Evolutionary conservation across 2,797 vertebrate genomes (phyloP).

Genomic region (Phoebastria nigripes): DNA sequence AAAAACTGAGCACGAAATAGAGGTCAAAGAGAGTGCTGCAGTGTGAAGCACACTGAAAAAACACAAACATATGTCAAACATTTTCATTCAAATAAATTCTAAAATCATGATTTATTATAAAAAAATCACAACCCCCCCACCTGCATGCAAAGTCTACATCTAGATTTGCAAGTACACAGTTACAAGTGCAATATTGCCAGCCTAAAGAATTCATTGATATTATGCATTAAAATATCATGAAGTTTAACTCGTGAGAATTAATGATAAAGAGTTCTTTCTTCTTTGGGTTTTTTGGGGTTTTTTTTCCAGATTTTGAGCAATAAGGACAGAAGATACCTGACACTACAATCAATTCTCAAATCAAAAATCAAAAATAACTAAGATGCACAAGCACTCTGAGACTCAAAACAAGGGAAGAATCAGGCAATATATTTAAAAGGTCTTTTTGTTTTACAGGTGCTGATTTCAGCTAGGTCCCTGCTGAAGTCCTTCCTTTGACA

Average conservation of each 20-base stretch:
- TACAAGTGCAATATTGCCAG: not conserved
- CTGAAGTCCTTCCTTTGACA: not conserved
- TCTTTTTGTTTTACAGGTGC: not conserved
- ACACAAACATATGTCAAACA: not conserved
- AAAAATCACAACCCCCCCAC: rapidly evolving
- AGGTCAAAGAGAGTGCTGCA: not conserved
- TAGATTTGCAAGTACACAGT: not conserved
- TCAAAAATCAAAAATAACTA: not conserved
- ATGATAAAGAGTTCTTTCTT: not conserved
- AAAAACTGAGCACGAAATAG: not conserved
- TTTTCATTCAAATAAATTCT: not conserved
- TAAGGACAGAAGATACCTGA: not conserved
- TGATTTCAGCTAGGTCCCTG: not conserved
- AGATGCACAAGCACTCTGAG: not conserved
- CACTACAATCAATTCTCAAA: not conserved
- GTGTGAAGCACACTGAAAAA: not conserved
- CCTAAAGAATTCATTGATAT: not conserved
- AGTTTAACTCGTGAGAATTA: not conserved
- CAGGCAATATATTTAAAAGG: not conserved
- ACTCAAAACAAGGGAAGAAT: not conserved
- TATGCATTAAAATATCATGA: not conserved
- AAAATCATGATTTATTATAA: not conserved
- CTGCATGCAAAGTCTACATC: not conserved
- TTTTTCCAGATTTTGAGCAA: not conserved
- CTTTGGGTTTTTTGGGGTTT: not conserved